phyloP scores from a whole-genome alignment of 2,888 invertebrate species.

The Coelopa pilipes region DNA sequence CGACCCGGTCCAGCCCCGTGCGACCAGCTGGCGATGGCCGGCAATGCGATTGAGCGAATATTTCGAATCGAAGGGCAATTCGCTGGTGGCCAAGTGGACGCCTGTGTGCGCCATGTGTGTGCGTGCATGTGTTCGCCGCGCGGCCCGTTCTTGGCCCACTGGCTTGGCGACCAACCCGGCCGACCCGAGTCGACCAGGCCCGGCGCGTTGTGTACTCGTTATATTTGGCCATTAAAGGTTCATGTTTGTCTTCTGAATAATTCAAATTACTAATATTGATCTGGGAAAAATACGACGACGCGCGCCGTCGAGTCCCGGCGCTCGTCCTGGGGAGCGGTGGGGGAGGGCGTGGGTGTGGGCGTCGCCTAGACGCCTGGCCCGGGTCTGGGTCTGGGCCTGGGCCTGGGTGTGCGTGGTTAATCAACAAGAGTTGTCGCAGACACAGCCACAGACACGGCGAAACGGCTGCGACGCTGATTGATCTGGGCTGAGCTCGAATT shows the following conservation, averaged over 20 bases:
- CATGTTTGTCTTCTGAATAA: conserved; percentile 67
- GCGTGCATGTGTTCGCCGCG: not conserved
- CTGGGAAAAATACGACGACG: conserved; percentile 12
- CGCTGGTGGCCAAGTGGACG: not conserved
- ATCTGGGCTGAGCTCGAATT: not conserved
- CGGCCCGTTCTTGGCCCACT: conserved; percentile 20
- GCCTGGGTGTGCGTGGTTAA: conserved; percentile 16
- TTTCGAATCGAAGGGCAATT: conserved; percentile 1
- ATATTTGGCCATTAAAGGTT: conserved; percentile 59
- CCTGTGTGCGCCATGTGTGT: not conserved
- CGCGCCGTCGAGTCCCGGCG: not conserved
- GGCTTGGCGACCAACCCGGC: not conserved
- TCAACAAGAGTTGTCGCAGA: conserved; percentile 12
- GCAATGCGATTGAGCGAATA: not conserved
- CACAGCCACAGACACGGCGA: not conserved
- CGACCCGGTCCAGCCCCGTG: too few species aligned
- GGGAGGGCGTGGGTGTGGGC: not conserved
- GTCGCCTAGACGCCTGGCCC: not conserved
- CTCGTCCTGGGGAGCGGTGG: not conserved
- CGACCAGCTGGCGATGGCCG: not conserved
- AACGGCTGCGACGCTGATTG: conserved; percentile 13
- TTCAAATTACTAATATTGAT: conserved; percentile 68
- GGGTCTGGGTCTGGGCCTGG: not conserved
- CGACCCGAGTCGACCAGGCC: too few species aligned
- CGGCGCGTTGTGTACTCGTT: conserved; percentile 16